A percentile compares a stretch with the other conserved stretches of the same genome.
Evolutionary conservation across 2,888 invertebrate species (phyloP).

Genomic region (Limulus polyphemus): DNA sequence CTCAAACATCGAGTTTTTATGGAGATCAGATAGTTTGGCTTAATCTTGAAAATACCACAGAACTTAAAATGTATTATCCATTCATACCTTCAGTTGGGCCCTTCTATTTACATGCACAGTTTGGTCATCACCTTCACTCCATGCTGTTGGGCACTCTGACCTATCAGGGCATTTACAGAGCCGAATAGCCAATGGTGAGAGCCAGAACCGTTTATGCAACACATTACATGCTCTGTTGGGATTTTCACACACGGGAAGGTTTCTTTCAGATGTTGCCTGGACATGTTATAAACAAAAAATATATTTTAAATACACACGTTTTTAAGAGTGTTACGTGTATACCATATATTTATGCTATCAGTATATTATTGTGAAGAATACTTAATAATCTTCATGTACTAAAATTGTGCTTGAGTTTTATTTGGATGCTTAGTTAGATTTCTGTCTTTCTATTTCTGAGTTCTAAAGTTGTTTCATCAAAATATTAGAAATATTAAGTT

Average conservation of each 20-base stretch:
- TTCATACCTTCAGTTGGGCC: slow-evolving; percentile 47
- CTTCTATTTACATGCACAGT: slow-evolving; percentile 47
- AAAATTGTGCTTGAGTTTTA: too few species aligned
- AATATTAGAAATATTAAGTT: too few species aligned
- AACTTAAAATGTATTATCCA: slow-evolving; percentile 40
- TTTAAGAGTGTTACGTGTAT: too few species aligned
- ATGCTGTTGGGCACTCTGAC: slow-evolving; percentile 42
- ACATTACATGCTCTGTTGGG: slow-evolving; percentile 32
- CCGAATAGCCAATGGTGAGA: slow-evolving; percentile 45
- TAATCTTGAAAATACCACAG: slow-evolving; percentile 37
- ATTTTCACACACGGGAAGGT: slow-evolving; percentile 43
- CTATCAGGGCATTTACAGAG: slow-evolving; percentile 49
- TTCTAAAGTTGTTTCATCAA: too few species aligned
- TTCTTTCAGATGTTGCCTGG: slow-evolving; percentile 31
- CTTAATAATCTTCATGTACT: too few species aligned
- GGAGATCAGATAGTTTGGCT: background rate
- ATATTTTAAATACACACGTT: too few species aligned
- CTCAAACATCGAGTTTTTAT: background rate
- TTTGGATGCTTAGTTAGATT: too few species aligned
- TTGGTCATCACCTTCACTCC: slow-evolving; percentile 29
- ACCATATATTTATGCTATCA: too few species aligned
- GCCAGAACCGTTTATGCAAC: slow-evolving; percentile 41
- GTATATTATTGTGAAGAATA: too few species aligned
- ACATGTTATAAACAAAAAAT: too few species aligned
- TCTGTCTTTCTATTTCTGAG: too few species aligned